phyloP scores from a whole-genome alignment of 2,113 vertebrate species.

The Vulpes ferrilata region DNA sequence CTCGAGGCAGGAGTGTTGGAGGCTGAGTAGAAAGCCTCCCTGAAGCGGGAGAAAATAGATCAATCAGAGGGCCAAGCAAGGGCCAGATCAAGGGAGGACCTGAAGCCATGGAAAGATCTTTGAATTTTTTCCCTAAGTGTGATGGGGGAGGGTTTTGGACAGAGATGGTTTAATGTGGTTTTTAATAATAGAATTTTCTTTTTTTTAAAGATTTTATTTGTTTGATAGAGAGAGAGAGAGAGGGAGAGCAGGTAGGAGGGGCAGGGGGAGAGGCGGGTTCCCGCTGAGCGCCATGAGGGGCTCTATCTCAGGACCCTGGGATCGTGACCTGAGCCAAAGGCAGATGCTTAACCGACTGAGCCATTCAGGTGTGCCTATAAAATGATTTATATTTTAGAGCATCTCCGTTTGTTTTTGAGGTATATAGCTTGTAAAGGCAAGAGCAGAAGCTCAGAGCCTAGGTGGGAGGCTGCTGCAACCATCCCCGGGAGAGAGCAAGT shows the following conservation, averaged over 20 bases:
- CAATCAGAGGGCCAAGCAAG: background rate
- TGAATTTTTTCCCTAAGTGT: background rate
- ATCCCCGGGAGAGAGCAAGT: background rate
- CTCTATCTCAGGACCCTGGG: no score
- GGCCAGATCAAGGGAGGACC: background rate
- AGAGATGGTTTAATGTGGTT: background rate
- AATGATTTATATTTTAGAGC: background rate
- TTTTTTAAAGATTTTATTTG: no score
- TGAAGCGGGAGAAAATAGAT: background rate
- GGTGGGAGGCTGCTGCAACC: background rate
- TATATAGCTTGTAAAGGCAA: background rate
- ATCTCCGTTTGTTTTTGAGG: background rate
- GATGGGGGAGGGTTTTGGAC: background rate
- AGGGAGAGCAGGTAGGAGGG: no score
- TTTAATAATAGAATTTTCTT: no score
- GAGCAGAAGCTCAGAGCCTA: background rate
- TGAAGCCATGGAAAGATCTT: background rate
- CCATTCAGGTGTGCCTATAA: no score
- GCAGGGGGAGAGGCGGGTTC: no score
- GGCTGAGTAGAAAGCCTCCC: background rate
- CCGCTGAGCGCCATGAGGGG: no score
- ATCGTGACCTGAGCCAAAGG: no score
- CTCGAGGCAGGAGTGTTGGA: background rate
- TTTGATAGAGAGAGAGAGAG: no score
- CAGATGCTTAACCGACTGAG: no score